phyloP scores from a whole-genome alignment of 2,888 invertebrate genomes.

The Cactoblastis cactorum region DNA sequence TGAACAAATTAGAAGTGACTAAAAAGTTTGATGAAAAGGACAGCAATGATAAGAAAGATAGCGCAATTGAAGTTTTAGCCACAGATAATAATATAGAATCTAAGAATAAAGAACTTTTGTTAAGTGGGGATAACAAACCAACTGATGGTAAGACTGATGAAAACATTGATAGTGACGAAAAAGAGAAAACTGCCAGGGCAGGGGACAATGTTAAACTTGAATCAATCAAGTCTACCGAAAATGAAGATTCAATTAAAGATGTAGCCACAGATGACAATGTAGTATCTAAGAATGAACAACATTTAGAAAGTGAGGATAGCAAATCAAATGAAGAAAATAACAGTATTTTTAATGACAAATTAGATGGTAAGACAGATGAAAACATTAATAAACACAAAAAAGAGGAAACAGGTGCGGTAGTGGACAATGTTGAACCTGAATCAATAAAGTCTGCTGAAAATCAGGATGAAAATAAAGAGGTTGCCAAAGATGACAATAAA shows the following conservation, averaged over 20 bases:
- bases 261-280: background rate
- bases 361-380: too few species aligned
- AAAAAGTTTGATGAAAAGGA: background rate
- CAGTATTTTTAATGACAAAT: too few species aligned
- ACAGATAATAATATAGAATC: slow-evolving; percentile 6
- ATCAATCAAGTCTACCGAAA: background rate
- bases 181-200: background rate
- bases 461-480: background rate
- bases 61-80: slow-evolving; percentile 7
- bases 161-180: slow-evolving; percentile 4
- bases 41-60: slow-evolving; percentile 4
- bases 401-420: too few species aligned
- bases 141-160: background rate
- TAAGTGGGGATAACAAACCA: background rate
- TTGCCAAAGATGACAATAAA: background rate
- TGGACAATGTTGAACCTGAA: too few species aligned
- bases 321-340: too few species aligned
- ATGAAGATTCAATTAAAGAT: background rate
- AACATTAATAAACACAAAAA: too few species aligned
- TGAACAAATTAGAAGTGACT: background rate
- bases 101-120: slow-evolving; percentile 12
- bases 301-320: too few species aligned
- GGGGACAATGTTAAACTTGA: background rate
- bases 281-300: too few species aligned
- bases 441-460: background rate